Evolutionary conservation across 2,888 invertebrate species (phyloP).

Genomic region (Metopia argyrocephala): DNA sequence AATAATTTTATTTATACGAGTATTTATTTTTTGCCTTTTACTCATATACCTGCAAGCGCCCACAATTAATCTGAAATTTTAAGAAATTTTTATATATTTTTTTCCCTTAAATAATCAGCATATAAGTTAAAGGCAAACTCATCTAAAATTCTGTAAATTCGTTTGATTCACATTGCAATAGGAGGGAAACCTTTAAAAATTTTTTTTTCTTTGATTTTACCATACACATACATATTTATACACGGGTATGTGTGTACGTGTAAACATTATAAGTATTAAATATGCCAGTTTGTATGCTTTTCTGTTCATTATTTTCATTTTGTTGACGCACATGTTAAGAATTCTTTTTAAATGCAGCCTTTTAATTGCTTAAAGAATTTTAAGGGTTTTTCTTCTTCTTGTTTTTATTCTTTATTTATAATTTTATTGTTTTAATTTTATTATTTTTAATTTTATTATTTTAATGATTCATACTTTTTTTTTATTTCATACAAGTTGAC

Average conservation of each 20-base stretch:
- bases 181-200: neutral
- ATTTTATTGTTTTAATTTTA: neutral
- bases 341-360: constrained; percentile 14
- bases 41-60: neutral
- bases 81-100: neutral
- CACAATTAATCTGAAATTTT: constrained; percentile 8
- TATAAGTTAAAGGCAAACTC: neutral
- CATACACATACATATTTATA: no score
- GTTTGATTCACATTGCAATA: neutral
- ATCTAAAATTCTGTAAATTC: neutral
- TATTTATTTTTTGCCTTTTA: constrained; percentile 16
- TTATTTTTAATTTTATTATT: neutral
- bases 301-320: neutral
- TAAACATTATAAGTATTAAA: no score
- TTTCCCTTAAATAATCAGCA: no score
- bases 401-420: neutral
- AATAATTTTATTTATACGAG: neutral
- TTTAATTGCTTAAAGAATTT: neutral
- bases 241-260: neutral
- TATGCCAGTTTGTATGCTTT: neutral
- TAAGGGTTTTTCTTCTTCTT: neutral
- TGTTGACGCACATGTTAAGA: constrained; percentile 12
- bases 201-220: no score
- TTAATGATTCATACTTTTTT: neutral
- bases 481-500: constrained; percentile 14